A percentile compares a stretch with the other conserved stretches of the same genome.
phyloP scores from a whole-genome alignment of 1,140 invertebrate genomes.

The Rhagoletis zephyria region DNA sequence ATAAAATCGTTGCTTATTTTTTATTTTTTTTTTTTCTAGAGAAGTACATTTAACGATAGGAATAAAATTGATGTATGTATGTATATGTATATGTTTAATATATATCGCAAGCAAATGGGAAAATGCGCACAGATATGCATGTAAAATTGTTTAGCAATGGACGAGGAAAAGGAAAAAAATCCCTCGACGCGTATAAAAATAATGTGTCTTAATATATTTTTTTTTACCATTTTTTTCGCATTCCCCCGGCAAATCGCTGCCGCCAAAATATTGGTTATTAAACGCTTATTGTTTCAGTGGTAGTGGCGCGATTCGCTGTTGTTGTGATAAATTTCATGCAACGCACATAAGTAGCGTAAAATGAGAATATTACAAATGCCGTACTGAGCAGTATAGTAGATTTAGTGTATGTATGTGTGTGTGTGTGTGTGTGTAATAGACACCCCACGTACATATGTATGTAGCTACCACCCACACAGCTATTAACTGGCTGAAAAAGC shows the following conservation, averaged over 20 bases:
- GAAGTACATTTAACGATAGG: no score
- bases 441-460: neutral
- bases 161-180: slow-evolving; percentile 24
- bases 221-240: neutral
- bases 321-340: slow-evolving; percentile 38
- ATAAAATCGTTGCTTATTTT: neutral
- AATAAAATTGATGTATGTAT: neutral
- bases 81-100: neutral
- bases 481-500: neutral
- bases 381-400: no score
- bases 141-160: neutral
- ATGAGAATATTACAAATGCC: slow-evolving; percentile 35
- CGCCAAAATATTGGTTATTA: slow-evolving; percentile 30
- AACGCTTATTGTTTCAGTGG: slow-evolving; percentile 34
- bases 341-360: slow-evolving; percentile 53
- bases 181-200: slow-evolving; percentile 50
- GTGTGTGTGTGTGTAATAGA: neutral
- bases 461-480: neutral
- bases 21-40: no score
- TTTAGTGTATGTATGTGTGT: neutral
- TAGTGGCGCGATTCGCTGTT: neutral
- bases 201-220: slow-evolving; percentile 49
- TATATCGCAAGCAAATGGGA: neutral
- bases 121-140: neutral
- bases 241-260: neutral